A percentile compares a stretch with the other conserved stretches of the same genome.
Conservation (phyloP, 2,797 vertebrate genomes). For the Danio choprae region DNA sequence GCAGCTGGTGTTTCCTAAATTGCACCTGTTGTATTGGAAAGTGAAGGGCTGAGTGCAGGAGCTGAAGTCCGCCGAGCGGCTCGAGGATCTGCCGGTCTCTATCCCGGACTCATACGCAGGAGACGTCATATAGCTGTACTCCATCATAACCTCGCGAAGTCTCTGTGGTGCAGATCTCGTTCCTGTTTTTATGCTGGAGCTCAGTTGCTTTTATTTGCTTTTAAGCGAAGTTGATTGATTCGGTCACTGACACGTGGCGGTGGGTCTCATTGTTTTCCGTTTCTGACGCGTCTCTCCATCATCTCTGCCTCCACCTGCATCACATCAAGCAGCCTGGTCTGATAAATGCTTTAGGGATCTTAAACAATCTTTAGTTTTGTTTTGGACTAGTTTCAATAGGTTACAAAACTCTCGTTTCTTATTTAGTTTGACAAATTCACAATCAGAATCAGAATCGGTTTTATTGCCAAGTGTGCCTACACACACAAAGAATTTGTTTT, state of each 20-base stretch:
- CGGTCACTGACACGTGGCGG: slow-evolving; percentile 34
- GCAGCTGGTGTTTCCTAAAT: slow-evolving; percentile 94
- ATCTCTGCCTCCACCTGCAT: slow-evolving; percentile 43
- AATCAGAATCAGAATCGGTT: no score
- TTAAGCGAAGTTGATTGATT: slow-evolving; percentile 29
- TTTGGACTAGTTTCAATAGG: no score
- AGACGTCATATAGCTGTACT: slow-evolving; percentile 99
- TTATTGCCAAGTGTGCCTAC: no score
- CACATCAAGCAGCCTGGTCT: not conserved
- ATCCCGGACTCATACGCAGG: slow-evolving; percentile 98
- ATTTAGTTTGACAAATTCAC: no score
- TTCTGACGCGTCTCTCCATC: slow-evolving; percentile 43
- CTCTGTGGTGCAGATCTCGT: not conserved
- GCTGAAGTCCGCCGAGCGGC: slow-evolving; percentile 98
- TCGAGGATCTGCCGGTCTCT: slow-evolving; percentile 94
- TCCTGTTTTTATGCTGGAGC: slow-evolving; percentile 69
- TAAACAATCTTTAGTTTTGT: no score
- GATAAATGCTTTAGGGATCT: no score
- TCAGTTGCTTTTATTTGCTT: slow-evolving; percentile 84
- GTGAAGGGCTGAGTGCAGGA: slow-evolving; percentile 98
- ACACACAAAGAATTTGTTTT: no score
- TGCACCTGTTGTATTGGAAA: slow-evolving; percentile 99
- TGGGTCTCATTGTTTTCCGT: slow-evolving; percentile 32
- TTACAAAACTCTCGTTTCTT: no score
- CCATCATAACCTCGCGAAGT: slow-evolving; percentile 86